These are phyloP conservation scores for Enteromius unitaeniatus DNA, from an alignment of 2,797 vertebrate genomes.

Conservation along the genomic window DNA sequence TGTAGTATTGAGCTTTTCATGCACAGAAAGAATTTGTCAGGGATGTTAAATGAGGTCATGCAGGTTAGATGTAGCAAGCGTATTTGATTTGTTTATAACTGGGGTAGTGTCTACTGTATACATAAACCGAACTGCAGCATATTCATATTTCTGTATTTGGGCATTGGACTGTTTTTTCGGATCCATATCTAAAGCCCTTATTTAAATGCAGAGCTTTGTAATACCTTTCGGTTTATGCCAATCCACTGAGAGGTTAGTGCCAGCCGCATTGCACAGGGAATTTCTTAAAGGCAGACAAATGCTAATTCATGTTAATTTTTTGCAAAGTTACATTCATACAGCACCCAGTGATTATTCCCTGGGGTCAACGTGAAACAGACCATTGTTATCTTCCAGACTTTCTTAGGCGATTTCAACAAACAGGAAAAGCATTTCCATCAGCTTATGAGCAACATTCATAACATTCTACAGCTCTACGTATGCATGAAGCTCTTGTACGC, in stretches of 20 bases:
- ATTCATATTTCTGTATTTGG: conserved; percentile 13
- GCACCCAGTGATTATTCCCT: conserved; percentile 27
- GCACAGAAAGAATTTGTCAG: neutral
- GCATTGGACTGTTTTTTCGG: conserved; percentile 14
- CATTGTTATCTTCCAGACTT: conserved; percentile 15
- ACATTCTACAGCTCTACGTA: neutral
- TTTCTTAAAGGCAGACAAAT: conserved; percentile 38
- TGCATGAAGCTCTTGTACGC: neutral
- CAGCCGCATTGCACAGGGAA: neutral
- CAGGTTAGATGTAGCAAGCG: conserved; percentile 1
- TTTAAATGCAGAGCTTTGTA: conserved; percentile 42
- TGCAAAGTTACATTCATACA: conserved; percentile 35
- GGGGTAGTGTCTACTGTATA: neutral
- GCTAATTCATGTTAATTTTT: conserved; percentile 45
- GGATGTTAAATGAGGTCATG: conserved; percentile 22
- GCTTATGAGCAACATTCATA: neutral
- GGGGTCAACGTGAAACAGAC: conserved; percentile 19
- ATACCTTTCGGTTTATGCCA: conserved; percentile 17
- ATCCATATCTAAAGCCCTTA: conserved; percentile 37
- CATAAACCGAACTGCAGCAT: conserved; percentile 1
- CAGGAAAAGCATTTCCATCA: neutral
- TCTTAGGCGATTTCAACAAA: neutral
- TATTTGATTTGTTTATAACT: conserved; percentile 11
- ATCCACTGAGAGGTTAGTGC: conserved; percentile 33
- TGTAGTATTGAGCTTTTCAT: neutral